Percentiles rank a stretch among this genome's conserved stretches.
Evolutionary conservation across 2,888 invertebrate species (phyloP).

Genomic region (Clunio marinus): DNA sequence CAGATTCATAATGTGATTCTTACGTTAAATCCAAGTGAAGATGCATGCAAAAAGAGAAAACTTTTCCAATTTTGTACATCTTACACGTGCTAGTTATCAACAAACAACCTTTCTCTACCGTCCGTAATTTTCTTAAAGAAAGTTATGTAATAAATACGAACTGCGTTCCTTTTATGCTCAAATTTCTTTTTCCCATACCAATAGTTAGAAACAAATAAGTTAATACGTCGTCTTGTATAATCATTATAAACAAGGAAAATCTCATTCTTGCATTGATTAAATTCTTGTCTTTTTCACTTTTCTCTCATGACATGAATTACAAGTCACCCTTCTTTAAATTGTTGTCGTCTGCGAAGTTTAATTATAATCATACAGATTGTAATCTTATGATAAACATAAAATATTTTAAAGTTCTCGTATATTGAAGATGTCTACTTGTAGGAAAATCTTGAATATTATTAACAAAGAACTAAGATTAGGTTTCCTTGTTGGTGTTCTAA

Average conservation of each 20-base stretch:
- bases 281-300: background rate
- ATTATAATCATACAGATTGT: constrained; percentile 2
- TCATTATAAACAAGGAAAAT: background rate
- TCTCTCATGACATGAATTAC: background rate
- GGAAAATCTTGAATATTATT: background rate
- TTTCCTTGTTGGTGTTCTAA: background rate
- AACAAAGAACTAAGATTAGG: too few species aligned
- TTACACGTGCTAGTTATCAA: constrained; percentile 23
- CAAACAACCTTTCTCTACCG: constrained; percentile 14
- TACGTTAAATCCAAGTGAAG: background rate
- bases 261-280: too few species aligned
- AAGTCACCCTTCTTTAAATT: background rate
- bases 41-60: background rate
- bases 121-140: background rate
- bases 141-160: background rate
- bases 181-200: background rate
- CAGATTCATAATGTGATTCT: background rate
- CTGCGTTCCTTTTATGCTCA: background rate
- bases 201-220: background rate
- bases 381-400: background rate
- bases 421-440: background rate
- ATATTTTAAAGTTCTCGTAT: background rate
- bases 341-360: background rate
- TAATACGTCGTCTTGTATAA: too few species aligned
- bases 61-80: constrained; percentile 26